phyloP scores from a whole-genome alignment of 35 echinoderm and acorn worm species.

The Amphiura filiformis region DNA sequence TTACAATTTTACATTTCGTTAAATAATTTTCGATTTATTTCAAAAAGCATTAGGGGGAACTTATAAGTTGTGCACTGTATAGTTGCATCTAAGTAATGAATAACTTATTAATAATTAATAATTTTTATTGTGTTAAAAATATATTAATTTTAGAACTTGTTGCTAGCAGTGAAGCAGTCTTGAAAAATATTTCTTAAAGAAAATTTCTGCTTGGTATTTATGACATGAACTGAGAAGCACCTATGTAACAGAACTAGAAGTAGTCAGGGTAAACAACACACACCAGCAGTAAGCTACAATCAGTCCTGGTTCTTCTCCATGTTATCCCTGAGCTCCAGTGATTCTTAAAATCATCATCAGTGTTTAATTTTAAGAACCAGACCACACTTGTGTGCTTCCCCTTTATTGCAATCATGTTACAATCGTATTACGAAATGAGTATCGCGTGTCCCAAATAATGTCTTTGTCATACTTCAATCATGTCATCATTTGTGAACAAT shows the following conservation, averaged over 20 bases:
- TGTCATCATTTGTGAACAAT: too few relatives aligned
- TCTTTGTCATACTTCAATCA: too few relatives aligned
- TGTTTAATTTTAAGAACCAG: conserved; percentile 57
- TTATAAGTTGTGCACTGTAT: not conserved
- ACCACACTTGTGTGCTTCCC: too few relatives aligned
- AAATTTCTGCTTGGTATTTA: not conserved
- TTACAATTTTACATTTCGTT: too few relatives aligned
- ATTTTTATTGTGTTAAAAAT: not conserved
- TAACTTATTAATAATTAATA: not conserved
- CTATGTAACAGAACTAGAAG: conserved; percentile 14
- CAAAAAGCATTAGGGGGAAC: not conserved
- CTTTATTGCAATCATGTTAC: too few relatives aligned
- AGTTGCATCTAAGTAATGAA: too few relatives aligned
- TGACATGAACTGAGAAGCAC: not conserved
- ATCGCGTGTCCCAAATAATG: too few relatives aligned
- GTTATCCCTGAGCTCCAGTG: not conserved
- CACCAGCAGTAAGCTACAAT: too few relatives aligned
- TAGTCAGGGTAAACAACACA: conserved; percentile 54
- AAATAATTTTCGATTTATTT: too few relatives aligned
- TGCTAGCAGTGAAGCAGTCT: not conserved
- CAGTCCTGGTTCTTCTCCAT: conserved; percentile 22
- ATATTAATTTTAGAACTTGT: not conserved
- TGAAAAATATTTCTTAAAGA: not conserved
- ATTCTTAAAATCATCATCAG: conserved; percentile 70
- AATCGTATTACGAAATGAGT: too few relatives aligned